Evolutionary conservation across 2,888 invertebrate species (phyloP), one percentile per base, ranked within the genome.

Genomic region (Volucella zonaria): DNA sequence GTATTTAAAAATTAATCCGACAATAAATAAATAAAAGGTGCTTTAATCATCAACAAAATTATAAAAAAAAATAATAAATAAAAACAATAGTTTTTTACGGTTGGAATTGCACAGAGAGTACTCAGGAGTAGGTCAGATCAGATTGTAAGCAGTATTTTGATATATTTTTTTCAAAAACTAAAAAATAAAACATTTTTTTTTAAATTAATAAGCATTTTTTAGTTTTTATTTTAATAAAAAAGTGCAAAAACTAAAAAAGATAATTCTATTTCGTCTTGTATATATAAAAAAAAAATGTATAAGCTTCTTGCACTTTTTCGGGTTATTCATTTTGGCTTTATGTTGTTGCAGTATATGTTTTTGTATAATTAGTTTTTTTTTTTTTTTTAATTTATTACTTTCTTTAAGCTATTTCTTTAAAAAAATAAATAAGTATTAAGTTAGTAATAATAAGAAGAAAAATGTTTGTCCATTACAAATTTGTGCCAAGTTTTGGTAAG

Each of bases 171-270:
- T 52, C 64, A n/a, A 49, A 43, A 61, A 54, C 23, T n/a, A 38
- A 38, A 45, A 52, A 81, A 68, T 15, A 52, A 71, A 83, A 42
- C n/a, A 14, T 15, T 14, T 76, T 71, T 68, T 54, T 14, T 67
- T 78, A 67, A 73, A 87, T 56, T 43, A 71, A 59, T 87, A 89
- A 88, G 89, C 89, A 89, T 89, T 88, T 88, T 89, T 89, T 88
- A 89, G 89, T 87, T 88, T 87, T 88, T 87, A 85, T 87, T 87
- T 66, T 52, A 61, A 14, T 58, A 56, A 45, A 73, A 82, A 51
- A 86, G 81, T 82, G 82, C 75, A 73, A 71, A 66, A 64, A 77
- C 43, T 43, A 6, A 70, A 74, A 71, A 43, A 11, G 31, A 51
- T 18, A 49, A 61, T n/a, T 15, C 9, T 23, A 45, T 14, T 23